phyloP scores from a whole-genome alignment of 2,113 vertebrate genomes.

The Limnothrissa miodon region DNA sequence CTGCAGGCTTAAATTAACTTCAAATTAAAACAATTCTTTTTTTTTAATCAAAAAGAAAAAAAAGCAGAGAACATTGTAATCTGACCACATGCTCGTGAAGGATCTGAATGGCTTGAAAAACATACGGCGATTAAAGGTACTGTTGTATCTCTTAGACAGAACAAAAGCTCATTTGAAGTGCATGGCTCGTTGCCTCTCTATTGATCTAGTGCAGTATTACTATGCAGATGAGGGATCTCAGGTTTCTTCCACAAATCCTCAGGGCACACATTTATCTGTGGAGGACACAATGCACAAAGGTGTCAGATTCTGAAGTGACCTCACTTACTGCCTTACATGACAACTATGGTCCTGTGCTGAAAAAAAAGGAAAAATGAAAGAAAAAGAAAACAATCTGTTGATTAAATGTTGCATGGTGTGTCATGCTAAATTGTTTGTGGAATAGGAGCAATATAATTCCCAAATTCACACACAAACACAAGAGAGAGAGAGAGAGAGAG shows the following conservation, averaged over 20 bases:
- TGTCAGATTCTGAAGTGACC: background rate
- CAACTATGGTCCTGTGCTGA: background rate
- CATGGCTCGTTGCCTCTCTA: slow-evolving; percentile 23
- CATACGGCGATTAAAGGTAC: background rate
- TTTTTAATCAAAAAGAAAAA: background rate
- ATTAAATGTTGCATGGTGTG: background rate
- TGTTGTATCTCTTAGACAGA: background rate
- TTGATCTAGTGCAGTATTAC: slow-evolving; percentile 34
- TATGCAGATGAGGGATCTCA: slow-evolving; percentile 32
- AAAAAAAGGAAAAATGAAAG: background rate
- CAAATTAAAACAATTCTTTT: too few species aligned
- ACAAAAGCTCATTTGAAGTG: slow-evolving; percentile 32
- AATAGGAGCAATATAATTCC: background rate
- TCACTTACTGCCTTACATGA: background rate
- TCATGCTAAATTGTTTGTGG: background rate
- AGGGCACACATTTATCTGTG: slow-evolving; percentile 3
- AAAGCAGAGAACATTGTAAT: background rate
- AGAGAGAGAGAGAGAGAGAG: too few species aligned
- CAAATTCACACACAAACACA: background rate
- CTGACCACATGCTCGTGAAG: background rate
- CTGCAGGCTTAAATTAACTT: background rate
- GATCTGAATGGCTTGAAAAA: background rate
- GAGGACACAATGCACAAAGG: slow-evolving; percentile 12
- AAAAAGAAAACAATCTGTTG: background rate
- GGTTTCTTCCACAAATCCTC: slow-evolving; percentile 16